Evolutionary conservation across 2,113 vertebrate genomes (phyloP).

Genomic region (Coracopsis vasa): DNA sequence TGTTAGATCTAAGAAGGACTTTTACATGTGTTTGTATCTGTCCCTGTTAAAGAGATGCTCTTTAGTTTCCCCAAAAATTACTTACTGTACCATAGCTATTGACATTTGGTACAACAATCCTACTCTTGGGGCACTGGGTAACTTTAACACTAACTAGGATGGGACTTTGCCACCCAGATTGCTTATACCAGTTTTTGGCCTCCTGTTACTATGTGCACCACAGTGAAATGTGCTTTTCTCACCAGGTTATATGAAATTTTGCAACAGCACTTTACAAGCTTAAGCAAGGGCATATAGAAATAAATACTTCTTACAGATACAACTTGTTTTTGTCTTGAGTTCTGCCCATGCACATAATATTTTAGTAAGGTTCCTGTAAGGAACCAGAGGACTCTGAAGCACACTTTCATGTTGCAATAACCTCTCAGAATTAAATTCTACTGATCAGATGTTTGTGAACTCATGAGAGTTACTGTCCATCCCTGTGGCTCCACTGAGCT

Average conservation of each 20-base stretch:
- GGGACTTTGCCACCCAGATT: not conserved
- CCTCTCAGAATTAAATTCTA: not conserved
- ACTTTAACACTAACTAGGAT: not conserved
- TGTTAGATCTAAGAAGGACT: not conserved
- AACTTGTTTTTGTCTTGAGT: not conserved
- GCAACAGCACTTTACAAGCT: not conserved
- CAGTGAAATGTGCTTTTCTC: not conserved
- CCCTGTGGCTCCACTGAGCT: not conserved
- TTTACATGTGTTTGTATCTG: not conserved
- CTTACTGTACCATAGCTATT: not conserved
- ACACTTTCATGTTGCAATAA: not conserved
- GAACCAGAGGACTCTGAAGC: not conserved
- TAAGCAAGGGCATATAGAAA: not conserved
- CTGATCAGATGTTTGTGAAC: not conserved
- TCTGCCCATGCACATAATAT: not conserved
- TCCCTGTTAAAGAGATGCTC: not conserved
- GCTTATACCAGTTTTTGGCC: not conserved
- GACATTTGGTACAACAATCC: not conserved
- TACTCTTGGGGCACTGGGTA: not conserved
- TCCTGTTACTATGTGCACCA: not conserved
- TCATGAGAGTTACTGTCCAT: not conserved
- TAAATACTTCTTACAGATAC: not conserved
- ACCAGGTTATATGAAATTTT: not conserved
- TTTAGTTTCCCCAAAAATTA: not conserved
- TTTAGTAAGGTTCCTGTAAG: not conserved